These are phyloP conservation scores for Chaetophractus vellerosus DNA, from an alignment of 2,797 vertebrate species.

Conservation along the genomic window DNA sequence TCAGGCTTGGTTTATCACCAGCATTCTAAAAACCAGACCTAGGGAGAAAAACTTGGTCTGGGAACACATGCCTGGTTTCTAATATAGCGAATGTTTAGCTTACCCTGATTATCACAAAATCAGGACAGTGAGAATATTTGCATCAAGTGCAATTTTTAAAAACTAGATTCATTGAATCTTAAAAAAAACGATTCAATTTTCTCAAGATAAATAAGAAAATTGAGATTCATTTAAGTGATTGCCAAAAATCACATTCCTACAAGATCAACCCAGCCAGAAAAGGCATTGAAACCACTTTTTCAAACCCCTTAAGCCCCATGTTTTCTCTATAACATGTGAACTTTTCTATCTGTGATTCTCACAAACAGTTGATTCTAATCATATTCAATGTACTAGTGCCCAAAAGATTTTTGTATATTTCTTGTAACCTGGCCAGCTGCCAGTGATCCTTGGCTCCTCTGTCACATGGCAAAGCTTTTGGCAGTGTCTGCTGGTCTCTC, in stretches of 20 bases:
- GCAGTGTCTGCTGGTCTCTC: too few relatives aligned
- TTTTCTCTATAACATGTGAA: slow-evolving; percentile 1
- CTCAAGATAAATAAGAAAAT: slow-evolving; percentile 62
- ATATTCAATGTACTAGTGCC: not conserved
- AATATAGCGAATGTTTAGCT: too few relatives aligned
- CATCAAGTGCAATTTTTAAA: slow-evolving; percentile 27
- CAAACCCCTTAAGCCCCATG: not conserved
- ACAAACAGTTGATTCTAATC: not conserved
- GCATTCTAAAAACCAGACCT: too few relatives aligned
- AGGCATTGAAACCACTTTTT: not conserved
- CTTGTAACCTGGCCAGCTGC: not conserved
- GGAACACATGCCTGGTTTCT: too few relatives aligned
- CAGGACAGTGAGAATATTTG: too few relatives aligned
- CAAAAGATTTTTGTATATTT: not conserved
- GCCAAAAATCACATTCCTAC: not conserved
- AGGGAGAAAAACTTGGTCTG: too few relatives aligned
- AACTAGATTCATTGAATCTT: slow-evolving; percentile 35
- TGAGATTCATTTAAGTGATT: not conserved
- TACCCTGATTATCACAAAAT: too few relatives aligned
- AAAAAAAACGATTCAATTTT: slow-evolving; percentile 62
- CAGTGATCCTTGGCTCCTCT: not conserved
- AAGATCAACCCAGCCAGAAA: not conserved
- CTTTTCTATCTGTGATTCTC: not conserved
- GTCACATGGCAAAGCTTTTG: too few relatives aligned
- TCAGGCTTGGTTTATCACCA: too few relatives aligned